Evolutionary conservation across 2,888 invertebrate genomes (phyloP).

Genomic region (Ctena decussata): DNA sequence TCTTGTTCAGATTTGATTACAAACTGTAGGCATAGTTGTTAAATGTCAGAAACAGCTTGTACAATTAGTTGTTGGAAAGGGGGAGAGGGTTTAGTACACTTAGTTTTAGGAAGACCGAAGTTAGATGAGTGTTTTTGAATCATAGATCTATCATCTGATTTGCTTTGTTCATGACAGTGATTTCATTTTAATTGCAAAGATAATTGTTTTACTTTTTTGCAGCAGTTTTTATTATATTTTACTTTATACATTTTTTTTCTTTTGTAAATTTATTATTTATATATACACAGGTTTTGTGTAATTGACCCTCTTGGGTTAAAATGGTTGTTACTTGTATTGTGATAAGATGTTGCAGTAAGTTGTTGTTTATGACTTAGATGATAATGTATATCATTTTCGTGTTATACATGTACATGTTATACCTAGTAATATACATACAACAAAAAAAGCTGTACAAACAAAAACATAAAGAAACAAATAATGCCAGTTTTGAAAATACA

Average conservation of each 20-base stretch:
- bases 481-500: too few relatives aligned
- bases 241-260: slow-evolving; percentile 29
- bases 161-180: not conserved
- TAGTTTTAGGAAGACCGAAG: too few relatives aligned
- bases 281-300: slow-evolving; percentile 13
- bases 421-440: slow-evolving; percentile 12
- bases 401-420: not conserved
- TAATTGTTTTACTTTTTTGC: slow-evolving; percentile 45
- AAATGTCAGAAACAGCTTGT: too few relatives aligned
- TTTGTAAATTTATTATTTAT: slow-evolving; percentile 10
- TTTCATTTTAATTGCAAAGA: slow-evolving; percentile 16
- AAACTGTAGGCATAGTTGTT: too few relatives aligned
- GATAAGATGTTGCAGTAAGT: not conserved
- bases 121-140: too few relatives aligned
- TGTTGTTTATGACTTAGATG: not conserved
- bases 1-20: too few relatives aligned
- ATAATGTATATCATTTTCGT: not conserved
- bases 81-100: too few relatives aligned
- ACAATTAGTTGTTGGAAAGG: too few relatives aligned
- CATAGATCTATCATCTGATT: slow-evolving; percentile 12
- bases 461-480: too few relatives aligned
- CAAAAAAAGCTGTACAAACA: too few relatives aligned
- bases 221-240: slow-evolving; percentile 52
- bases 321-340: slow-evolving; percentile 2
- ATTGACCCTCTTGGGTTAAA: slow-evolving; percentile 1